Evolutionary conservation across 2,113 vertebrate genomes (phyloP), one percentile per base, ranked within the genome.

Genomic region (Eleginops maclovinus): DNA sequence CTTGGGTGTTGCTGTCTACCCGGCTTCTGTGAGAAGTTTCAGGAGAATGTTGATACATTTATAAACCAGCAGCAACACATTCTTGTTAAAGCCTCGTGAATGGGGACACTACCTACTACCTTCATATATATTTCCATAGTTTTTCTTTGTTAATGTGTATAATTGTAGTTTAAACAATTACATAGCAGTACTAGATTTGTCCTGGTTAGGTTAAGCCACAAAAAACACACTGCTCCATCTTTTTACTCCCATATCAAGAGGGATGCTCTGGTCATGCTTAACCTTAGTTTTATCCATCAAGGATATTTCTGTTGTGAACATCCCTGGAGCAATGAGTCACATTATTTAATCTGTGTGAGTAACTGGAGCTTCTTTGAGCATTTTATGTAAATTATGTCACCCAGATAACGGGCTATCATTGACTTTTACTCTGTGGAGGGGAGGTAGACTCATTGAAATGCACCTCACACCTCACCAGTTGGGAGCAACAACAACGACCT

Each of bases 371-470:
- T 85, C 84, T 87, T 61, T 61, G 56, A 82, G 88, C 68, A 73
- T 75, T 88, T 92, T 84, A 90, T 90, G 81, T 60, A 89, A 90
- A 91, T 91, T 47, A 88, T n/a, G 19, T 86, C 64, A 83, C 56
- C 75, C 65, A 51, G 60, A 70, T 79, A 36, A 83, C 79, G 65
- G 84, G 84, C 86, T 84, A 71, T 84, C 81, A 60, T 59, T 92
- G 90, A 88, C 89, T 89, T 90, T 88, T 79, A 84, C 49, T 86
- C 58, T 47, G 36, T 86, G 67, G 67, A 77, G 88, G 40, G 24
- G 64, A 82, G 88, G 69, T 72, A 55, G 61, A 58, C 81, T 91
- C 81, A 91, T 93, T 92, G 50, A 90, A 85, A 93, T 93, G 63
- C 90, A 79, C 55, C 83, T 89, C 85, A 82, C 75, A 70, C 72